A percentile compares a stretch with the other conserved stretches of the same genome.
phyloP scores from a whole-genome alignment of 1,140 invertebrate species.

The Paramacrobiotus metropolitanus region DNA sequence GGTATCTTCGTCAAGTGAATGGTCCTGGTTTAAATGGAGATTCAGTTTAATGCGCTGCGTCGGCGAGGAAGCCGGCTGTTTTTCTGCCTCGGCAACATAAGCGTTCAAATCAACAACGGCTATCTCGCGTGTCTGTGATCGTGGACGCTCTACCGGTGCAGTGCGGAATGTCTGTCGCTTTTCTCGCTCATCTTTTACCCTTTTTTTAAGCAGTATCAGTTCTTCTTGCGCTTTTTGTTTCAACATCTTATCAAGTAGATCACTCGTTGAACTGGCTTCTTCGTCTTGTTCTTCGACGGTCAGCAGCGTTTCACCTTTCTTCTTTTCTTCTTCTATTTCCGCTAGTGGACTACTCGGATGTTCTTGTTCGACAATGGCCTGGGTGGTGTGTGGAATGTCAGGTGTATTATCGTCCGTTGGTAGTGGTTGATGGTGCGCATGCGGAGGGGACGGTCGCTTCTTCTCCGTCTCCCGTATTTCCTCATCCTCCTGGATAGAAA shows the following conservation, averaged over 20 bases:
- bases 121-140: background rate
- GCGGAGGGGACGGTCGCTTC: no score
- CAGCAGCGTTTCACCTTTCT: background rate
- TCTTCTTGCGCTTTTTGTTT: conserved; percentile 4
- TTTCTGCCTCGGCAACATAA: conserved; percentile 2
- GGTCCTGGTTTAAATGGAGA: background rate
- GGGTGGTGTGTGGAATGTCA: conserved; percentile 2
- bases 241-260: background rate
- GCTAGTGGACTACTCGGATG: background rate
- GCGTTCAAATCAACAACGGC: background rate
- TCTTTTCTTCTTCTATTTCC: background rate
- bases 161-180: conserved; percentile 3
- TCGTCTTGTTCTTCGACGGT: conserved; percentile 3
- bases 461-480: no score
- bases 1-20: background rate
- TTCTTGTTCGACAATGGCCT: no score
- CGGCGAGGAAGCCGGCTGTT: background rate
- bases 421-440: background rate
- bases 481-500: background rate
- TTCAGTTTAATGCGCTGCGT: background rate
- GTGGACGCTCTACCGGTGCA: background rate
- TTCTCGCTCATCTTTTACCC: background rate
- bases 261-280: conserved; percentile 4
- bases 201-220: background rate
- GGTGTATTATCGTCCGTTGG: conserved; percentile 7